Conservation (phyloP, 2,797 vertebrate species). For the Macropodus opercularis region DNA sequence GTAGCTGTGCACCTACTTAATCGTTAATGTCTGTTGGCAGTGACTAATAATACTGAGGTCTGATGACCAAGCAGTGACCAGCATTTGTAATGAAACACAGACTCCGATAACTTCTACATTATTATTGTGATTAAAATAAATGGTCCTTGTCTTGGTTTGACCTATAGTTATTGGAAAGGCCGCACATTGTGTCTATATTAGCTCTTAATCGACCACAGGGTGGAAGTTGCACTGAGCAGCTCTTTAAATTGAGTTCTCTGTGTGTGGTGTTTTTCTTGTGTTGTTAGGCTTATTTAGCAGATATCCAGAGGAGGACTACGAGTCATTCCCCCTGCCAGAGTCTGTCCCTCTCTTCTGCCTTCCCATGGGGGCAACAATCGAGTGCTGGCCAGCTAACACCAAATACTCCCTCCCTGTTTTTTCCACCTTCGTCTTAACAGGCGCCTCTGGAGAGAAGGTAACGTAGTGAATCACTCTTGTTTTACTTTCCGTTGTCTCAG, state of each 20-base stretch:
- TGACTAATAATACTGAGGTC: slow-evolving; percentile 32
- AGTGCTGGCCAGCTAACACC: slow-evolving; percentile 92
- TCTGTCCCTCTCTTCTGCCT: slow-evolving; percentile 96
- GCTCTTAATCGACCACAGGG: slow-evolving; percentile 23
- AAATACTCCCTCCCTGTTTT: slow-evolving; percentile 95
- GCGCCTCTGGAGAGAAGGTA: slow-evolving; percentile 95
- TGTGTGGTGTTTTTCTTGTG: neutral
- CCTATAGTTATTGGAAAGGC: slow-evolving; percentile 7
- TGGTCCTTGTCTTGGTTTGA: slow-evolving; percentile 6
- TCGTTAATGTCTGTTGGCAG: slow-evolving; percentile 26
- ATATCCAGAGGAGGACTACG: slow-evolving; percentile 94
- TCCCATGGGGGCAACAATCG: slow-evolving; percentile 95
- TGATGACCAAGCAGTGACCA: slow-evolving; percentile 18
- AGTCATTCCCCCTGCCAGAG: slow-evolving; percentile 93
- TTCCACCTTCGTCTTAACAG: slow-evolving; percentile 95
- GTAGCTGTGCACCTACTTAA: neutral
- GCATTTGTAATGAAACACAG: slow-evolving; percentile 19
- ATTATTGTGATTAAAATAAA: slow-evolving; percentile 14
- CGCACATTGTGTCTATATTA: slow-evolving; percentile 16
- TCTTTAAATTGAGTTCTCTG: slow-evolving; percentile 13
- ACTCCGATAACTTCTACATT: slow-evolving; percentile 6
- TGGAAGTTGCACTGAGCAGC: slow-evolving; percentile 9
- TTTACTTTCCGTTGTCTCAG: neutral
- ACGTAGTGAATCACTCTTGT: slow-evolving; percentile 8
- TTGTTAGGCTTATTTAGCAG: slow-evolving; percentile 90